Conservation (phyloP, 1,140 invertebrate species). For the Drosophila teissieri region DNA sequence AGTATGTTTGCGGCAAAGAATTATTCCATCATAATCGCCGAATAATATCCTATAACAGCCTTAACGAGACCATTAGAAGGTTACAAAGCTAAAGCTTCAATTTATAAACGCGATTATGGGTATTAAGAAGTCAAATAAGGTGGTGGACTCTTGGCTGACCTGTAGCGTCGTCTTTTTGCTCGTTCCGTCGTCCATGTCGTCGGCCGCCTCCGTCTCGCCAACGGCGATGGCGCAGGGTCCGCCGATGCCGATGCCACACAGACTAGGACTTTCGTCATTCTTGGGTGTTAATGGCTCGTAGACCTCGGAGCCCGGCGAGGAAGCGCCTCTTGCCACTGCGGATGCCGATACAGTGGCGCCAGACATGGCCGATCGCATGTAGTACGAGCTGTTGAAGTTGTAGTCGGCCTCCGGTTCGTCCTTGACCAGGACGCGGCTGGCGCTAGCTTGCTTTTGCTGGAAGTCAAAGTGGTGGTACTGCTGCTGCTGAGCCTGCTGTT, state of each 20-base stretch:
- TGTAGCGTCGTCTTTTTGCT: constrained; percentile 75
- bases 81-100: too few relatives aligned
- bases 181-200: constrained; percentile 80
- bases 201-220: constrained; percentile 63
- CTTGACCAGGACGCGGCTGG: constrained; percentile 62
- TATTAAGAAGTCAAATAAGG: background rate
- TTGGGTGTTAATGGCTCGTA: constrained; percentile 83
- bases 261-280: constrained; percentile 82
- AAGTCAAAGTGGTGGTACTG: constrained; percentile 69
- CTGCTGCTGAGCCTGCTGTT: constrained; percentile 32
- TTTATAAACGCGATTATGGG: too few relatives aligned
- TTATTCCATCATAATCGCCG: too few relatives aligned
- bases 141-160: constrained; percentile 42
- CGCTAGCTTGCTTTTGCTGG: constrained; percentile 52
- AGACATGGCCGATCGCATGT: constrained; percentile 63
- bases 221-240: constrained; percentile 52
- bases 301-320: constrained; percentile 77
- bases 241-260: constrained; percentile 69
- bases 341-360: constrained; percentile 33
- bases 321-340: constrained; percentile 44
- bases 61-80: too few relatives aligned
- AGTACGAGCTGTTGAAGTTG: constrained; percentile 76
- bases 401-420: constrained; percentile 72
- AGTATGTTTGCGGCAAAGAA: too few relatives aligned
- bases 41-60: too few relatives aligned